phyloP scores from a whole-genome alignment of 2,888 invertebrate species.

The Ceraclea dissimilis region DNA sequence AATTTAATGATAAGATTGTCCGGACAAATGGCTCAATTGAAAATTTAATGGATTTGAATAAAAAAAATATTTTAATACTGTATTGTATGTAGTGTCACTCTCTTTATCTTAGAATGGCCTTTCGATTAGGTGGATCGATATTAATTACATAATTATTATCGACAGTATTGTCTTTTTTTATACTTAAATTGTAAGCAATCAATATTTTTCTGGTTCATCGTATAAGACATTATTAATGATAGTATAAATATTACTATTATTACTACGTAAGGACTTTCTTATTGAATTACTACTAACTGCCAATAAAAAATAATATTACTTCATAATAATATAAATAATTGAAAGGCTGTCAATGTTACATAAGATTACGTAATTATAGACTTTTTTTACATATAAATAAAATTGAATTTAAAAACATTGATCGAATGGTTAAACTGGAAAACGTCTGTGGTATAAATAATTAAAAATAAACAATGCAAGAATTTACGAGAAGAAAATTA shows the following conservation, averaged over 20 bases:
- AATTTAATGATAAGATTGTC: constrained; percentile 22
- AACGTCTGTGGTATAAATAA: constrained; percentile 7
- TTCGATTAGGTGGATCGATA: constrained; percentile 17
- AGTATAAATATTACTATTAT: too few relatives aligned
- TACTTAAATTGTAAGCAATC: constrained; percentile 20
- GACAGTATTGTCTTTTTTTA: background rate
- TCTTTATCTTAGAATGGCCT: constrained; percentile 16
- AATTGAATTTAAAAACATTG: constrained; percentile 10
- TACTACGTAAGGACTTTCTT: constrained; percentile 17
- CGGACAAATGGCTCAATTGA: too few relatives aligned
- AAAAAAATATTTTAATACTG: too few relatives aligned
- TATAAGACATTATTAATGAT: background rate
- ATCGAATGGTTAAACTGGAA: constrained; percentile 13
- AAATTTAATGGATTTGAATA: too few relatives aligned
- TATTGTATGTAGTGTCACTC: too few relatives aligned
- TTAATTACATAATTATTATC: background rate
- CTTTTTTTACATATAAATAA: constrained; percentile 10
- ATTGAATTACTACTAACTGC: background rate
- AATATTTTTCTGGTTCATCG: constrained; percentile 12
- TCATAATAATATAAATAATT: constrained; percentile 8
- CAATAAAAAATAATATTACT: too few relatives aligned
- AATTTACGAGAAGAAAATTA: too few relatives aligned
- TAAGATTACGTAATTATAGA: constrained; percentile 13
- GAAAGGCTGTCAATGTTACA: constrained; percentile 18
- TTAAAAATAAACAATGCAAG: too few relatives aligned